Base-by-base conservation (phyloP, 2,888 invertebrate genomes). In the Scrobipalpa costella region DNA sequence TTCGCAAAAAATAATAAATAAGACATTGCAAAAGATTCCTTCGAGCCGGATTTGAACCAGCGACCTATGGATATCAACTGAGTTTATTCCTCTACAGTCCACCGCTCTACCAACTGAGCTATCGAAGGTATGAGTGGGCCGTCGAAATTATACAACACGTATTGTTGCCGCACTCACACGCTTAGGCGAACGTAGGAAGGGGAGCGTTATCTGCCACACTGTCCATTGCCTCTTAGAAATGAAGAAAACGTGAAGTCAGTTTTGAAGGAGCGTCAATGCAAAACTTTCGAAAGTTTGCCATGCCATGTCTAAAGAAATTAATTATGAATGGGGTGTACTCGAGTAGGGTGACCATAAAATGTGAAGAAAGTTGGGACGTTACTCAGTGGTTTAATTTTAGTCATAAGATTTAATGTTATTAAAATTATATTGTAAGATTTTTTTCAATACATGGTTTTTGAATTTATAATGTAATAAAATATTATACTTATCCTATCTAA, bases 1-100 rank as follows among this genome's bases (percentile, higher is more conserved):
- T 15, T 27, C 15, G 1, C n/a, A 34, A 57, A 38, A 58, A 38
- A 38, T 7, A 13, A 8, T 15, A 17, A 69, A 66, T 68, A 61
- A 64, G 68, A n/a, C 62, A 66, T 15, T 50, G 64, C 78, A 79
- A 83, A 78, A 77, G 40, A 68, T 49, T 92, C 92, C 92, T 92
- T 92, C 92, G 92, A 92, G 90, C 92, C 92, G 92, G 92, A 92
- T 92, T 92, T 92, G 92, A 92, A 93, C 92, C 92, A 93, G 93
- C 91, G 92, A 93, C 93, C 92, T 92, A 92, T 92, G 92, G 92
- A 92, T 92, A 52, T 67, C 92, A 77, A 70, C 66, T 44, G 44
- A 63, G 0, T 33, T n/a, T 38, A 19, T 66, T 6, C 63, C 21
- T 44, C 67, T 80, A 79, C 80, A 81, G 88, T 88, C 89, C 89